phyloP scores from a whole-genome alignment of 2,888 invertebrate species.

The Pristionchus mayeri region DNA sequence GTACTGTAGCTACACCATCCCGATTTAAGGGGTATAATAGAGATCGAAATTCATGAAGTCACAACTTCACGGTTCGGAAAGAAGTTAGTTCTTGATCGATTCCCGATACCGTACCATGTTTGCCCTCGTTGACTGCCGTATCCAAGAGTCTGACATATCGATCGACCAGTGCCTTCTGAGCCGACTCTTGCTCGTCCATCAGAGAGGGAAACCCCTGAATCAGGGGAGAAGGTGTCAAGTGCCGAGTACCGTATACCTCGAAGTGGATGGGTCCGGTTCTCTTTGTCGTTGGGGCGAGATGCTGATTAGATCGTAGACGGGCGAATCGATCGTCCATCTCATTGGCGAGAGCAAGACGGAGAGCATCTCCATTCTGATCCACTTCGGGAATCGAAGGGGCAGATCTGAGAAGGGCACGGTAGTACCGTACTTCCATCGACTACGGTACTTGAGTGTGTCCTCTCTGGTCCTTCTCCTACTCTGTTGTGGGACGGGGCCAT shows the following conservation, averaged over 20 bases:
- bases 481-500: background rate
- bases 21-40: too few relatives aligned
- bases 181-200: conserved; percentile 10
- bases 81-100: too few relatives aligned
- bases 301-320: conserved; percentile 32
- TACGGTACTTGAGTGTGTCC: background rate
- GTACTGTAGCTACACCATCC: too few relatives aligned
- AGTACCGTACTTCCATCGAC: too few relatives aligned
- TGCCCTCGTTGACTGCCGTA: conserved; percentile 11
- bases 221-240: background rate
- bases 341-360: conserved; percentile 5
- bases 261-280: conserved; percentile 23
- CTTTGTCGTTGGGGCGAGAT: background rate
- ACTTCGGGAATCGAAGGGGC: background rate
- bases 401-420: too few relatives aligned
- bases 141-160: conserved; percentile 7
- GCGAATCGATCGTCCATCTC: conserved; percentile 38
- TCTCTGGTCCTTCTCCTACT: conserved; percentile 1
- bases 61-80: too few relatives aligned
- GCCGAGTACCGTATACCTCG: background rate
- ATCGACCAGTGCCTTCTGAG: conserved; percentile 23
- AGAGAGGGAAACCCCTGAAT: conserved; percentile 2
- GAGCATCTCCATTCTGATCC: background rate
- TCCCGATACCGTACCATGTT: background rate
- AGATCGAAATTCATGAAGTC: too few relatives aligned